Evolutionary conservation across 2,797 vertebrate species (phyloP).

Genomic region (Crocodylus rhombifer): DNA sequence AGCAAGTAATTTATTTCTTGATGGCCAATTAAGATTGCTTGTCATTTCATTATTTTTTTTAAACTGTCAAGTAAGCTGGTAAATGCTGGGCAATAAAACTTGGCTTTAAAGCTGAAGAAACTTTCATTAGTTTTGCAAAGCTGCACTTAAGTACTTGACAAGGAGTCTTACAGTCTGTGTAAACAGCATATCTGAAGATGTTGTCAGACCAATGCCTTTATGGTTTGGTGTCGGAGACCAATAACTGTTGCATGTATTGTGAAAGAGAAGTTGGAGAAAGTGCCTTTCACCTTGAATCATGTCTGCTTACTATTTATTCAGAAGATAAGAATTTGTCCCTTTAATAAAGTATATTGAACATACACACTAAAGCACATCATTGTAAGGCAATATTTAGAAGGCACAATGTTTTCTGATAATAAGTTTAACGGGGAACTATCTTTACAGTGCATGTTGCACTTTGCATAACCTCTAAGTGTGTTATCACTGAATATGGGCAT

Average conservation of each 20-base stretch:
- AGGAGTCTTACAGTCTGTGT: not conserved
- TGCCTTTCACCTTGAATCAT: not conserved
- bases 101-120: not conserved
- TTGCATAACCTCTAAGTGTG: not conserved
- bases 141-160: not conserved
- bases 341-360: not conserved
- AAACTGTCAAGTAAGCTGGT: accelerated
- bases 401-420: not conserved
- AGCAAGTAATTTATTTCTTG: not conserved
- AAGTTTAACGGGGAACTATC: not conserved
- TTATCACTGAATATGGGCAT: not conserved
- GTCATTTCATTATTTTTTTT: not conserved
- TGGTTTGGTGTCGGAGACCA: not conserved
- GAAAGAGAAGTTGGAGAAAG: not conserved
- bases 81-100: not conserved
- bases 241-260: not conserved
- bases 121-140: not conserved
- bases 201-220: not conserved
- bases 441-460: accelerated
- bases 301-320: not conserved
- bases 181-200: not conserved
- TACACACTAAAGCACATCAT: accelerated
- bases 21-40: not conserved
- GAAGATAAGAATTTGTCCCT: not conserved
- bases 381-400: not conserved